Conservation (phyloP, 2,797 vertebrate species). For the Vultur gryphus region DNA sequence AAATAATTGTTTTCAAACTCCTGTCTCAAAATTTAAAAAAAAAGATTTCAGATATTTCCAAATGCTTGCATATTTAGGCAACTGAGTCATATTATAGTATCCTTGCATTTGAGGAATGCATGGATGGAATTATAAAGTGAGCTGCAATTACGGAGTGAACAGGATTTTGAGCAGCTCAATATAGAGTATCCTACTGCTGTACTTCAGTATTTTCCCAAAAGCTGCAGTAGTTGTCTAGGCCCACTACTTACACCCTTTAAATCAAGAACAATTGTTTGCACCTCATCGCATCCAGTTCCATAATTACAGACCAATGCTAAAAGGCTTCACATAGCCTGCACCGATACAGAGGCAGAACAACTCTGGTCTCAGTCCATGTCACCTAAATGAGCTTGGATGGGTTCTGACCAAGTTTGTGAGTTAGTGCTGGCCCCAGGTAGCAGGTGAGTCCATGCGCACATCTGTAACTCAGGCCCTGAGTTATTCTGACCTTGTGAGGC, state of each 20-base stretch:
- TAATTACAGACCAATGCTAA: neutral
- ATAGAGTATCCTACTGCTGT: neutral
- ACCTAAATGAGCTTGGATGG: neutral
- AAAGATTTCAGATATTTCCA: neutral
- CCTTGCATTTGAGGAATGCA: neutral
- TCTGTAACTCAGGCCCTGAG: neutral
- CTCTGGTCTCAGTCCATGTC: neutral
- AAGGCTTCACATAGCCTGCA: neutral
- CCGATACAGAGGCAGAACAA: neutral
- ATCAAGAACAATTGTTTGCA: neutral
- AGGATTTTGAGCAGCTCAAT: neutral
- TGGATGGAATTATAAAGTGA: neutral
- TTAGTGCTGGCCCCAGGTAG: neutral
- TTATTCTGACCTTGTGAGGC: neutral
- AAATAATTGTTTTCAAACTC: neutral
- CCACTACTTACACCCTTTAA: neutral
- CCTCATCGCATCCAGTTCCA: neutral
- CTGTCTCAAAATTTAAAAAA: neutral
- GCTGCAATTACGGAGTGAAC: neutral
- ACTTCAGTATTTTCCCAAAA: neutral
- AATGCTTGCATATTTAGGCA: neutral
- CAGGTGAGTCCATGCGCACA: rapidly evolving
- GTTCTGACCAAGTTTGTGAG: neutral
- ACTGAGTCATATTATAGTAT: rapidly evolving
- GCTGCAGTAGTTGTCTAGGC: neutral